Evolutionary conservation across 2,113 vertebrate genomes (phyloP).

Genomic region (Columbina picui): DNA sequence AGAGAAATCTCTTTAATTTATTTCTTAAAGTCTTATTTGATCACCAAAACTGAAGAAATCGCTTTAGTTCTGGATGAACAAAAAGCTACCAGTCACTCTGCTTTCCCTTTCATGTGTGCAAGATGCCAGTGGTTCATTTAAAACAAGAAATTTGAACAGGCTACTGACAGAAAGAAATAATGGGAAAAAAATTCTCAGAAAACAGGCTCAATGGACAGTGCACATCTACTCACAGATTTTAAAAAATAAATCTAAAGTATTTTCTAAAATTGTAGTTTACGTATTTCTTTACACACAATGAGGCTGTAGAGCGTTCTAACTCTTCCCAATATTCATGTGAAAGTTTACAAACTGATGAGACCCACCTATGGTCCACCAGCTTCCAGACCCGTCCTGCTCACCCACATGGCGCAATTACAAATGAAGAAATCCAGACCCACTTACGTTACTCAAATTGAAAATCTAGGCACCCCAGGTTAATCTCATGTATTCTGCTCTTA

Average conservation of each 20-base stretch:
- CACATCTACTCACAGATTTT: neutral
- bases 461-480: neutral
- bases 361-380: neutral
- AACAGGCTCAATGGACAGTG: neutral
- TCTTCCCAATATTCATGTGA: neutral
- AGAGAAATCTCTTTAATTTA: neutral
- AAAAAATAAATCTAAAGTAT: neutral
- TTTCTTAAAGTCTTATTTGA: neutral
- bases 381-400: neutral
- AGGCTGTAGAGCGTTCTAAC: neutral
- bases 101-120: neutral
- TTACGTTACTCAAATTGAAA: neutral
- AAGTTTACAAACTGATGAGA: neutral
- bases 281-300: neutral
- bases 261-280: neutral
- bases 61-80: neutral
- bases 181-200: neutral
- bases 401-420: neutral
- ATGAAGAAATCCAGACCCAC: neutral
- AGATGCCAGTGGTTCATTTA: neutral
- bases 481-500: neutral
- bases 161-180: neutral
- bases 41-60: neutral
- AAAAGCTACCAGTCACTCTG: neutral
- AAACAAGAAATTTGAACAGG: neutral